These are phyloP conservation scores for Trinectes maculatus DNA, from an alignment of 2,113 vertebrate genomes.

Conservation along the genomic window DNA sequence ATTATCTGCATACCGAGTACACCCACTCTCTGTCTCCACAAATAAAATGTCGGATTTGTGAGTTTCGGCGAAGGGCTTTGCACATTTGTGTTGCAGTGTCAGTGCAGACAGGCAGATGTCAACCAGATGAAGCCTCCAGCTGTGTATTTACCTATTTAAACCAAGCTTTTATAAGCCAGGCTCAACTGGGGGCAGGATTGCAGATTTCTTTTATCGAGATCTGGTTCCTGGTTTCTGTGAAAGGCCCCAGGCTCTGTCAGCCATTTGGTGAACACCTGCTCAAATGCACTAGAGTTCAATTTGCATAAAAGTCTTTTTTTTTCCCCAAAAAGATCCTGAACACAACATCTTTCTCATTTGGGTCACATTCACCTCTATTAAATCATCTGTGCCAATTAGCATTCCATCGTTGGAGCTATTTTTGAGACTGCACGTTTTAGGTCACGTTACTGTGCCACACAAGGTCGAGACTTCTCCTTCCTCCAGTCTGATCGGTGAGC, in stretches of 20 bases:
- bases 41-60: slow-evolving; percentile 45
- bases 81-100: slow-evolving; percentile 19
- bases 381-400: too few relatives aligned
- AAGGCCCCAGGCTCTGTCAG: slow-evolving; percentile 4
- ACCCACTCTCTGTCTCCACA: slow-evolving; percentile 16
- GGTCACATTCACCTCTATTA: too few relatives aligned
- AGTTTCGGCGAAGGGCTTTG: slow-evolving; percentile 39
- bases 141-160: neutral
- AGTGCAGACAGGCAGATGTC: slow-evolving; percentile 37
- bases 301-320: neutral
- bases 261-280: slow-evolving; percentile 46
- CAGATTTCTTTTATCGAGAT: neutral
- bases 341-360: neutral
- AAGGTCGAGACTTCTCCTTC: slow-evolving; percentile 52
- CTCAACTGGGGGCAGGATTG: slow-evolving; percentile 13
- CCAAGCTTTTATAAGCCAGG: slow-evolving; percentile 8
- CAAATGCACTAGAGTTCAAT: neutral
- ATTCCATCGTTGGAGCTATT: slow-evolving; percentile 20
- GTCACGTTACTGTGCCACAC: slow-evolving; percentile 19
- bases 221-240: neutral
- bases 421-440: slow-evolving; percentile 34
- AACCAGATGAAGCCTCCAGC: slow-evolving; percentile 42
- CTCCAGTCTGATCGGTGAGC: slow-evolving; percentile 25
- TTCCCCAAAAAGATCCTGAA: neutral
- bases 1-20: slow-evolving; percentile 28